Evolutionary conservation across 2,888 invertebrate genomes (phyloP).

Genomic region (Ashinkailepas kermadecensis): DNA sequence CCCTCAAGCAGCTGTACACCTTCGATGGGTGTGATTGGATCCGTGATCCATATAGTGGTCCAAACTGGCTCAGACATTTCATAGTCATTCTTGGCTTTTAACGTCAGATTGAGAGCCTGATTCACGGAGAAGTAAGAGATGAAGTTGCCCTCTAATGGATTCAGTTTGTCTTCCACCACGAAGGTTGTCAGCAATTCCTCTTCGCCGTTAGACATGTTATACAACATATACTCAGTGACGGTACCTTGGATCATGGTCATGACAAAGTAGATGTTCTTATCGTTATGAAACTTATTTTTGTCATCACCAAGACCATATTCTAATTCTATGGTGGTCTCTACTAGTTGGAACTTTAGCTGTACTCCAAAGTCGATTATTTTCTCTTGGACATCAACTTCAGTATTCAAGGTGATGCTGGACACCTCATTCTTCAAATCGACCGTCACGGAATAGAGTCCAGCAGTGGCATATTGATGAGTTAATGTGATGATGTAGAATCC

Average conservation of each 20-base stretch:
- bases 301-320: background rate
- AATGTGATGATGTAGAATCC: background rate
- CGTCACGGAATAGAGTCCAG: background rate
- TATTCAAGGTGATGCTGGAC: background rate
- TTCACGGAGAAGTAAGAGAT: background rate
- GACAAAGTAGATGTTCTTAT: background rate
- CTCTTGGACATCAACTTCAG: background rate
- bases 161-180: background rate
- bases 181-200: background rate
- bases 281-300: background rate
- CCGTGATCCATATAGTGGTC: background rate
- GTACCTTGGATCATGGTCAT: background rate
- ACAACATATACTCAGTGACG: background rate
- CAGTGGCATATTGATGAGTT: background rate
- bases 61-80: background rate
- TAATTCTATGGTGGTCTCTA: background rate
- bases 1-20: background rate
- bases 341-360: background rate
- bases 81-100: background rate
- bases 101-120: background rate
- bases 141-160: background rate
- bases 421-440: background rate
- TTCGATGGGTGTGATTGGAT: background rate
- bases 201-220: background rate
- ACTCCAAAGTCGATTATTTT: background rate